These are phyloP conservation scores for Hexactinellida sp. DNA, from an alignment of 37 sponge, comb jelly and placozoan species.

Conservation along the genomic window DNA sequence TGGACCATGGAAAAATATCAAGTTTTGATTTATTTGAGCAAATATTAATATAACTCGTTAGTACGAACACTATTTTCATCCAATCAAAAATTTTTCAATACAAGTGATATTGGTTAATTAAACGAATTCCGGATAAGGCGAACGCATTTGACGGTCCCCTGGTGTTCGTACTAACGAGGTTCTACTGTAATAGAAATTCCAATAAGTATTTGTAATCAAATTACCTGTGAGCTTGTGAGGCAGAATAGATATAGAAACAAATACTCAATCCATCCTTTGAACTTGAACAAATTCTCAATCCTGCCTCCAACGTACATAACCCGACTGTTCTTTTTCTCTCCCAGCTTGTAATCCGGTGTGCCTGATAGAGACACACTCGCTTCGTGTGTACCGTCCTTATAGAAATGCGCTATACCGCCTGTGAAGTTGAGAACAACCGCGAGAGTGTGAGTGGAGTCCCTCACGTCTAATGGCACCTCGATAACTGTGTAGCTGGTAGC, in stretches of 20 bases:
- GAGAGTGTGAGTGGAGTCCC: background rate
- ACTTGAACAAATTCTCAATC: background rate
- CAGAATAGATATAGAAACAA: background rate
- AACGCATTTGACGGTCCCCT: no score
- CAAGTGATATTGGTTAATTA: no score
- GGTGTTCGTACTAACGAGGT: no score
- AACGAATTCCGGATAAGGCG: no score
- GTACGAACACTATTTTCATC: no score
- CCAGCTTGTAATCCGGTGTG: background rate
- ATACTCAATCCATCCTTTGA: background rate
- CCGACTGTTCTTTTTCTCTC: background rate
- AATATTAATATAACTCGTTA: no score
- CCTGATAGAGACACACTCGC: background rate
- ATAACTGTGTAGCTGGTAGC: background rate
- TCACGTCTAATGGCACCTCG: background rate
- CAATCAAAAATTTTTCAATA: no score
- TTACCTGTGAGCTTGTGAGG: background rate
- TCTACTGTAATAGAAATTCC: no score
- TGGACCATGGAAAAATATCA: no score
- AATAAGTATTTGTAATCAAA: no score
- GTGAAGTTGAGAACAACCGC: background rate
- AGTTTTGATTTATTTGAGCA: no score
- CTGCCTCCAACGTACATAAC: background rate
- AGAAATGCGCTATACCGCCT: background rate
- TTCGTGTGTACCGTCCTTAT: background rate